Evolutionary conservation across 2,113 vertebrate species (phyloP).

Genomic region (Amblyornis subalaris): DNA sequence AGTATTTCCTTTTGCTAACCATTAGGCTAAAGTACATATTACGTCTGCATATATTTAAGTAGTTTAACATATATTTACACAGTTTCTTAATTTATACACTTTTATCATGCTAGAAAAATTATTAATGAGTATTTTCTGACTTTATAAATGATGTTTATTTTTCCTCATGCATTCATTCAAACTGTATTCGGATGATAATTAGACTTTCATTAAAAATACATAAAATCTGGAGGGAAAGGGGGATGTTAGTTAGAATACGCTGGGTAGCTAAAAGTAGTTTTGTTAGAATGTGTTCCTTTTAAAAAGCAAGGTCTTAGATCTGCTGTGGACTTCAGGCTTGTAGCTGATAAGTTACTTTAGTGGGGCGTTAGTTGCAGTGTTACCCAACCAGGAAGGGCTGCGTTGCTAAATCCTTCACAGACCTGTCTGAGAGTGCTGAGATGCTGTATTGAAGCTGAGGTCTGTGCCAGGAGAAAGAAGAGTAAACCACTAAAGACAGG

Average conservation of each 20-base stretch:
- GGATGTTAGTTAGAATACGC: background rate
- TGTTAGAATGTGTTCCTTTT: background rate
- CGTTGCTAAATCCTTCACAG: background rate
- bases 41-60: background rate
- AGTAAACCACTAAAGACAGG: background rate
- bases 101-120: background rate
- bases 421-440: background rate
- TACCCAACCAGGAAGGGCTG: background rate
- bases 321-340: background rate
- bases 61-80: conserved; percentile 15
- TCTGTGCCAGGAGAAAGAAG: background rate
- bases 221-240: background rate
- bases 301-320: background rate
- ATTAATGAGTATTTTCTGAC: conserved; percentile 31
- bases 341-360: background rate
- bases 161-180: background rate
- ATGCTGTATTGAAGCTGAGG: background rate
- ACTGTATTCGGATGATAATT: background rate
- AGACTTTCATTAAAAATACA: conserved; percentile 7
- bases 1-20: background rate
- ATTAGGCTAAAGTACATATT: background rate
- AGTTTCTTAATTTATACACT: background rate
- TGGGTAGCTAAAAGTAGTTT: background rate
- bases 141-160: conserved; percentile 6
- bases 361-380: background rate